Evolutionary conservation across 2,113 vertebrate genomes (phyloP).

Genomic region (Vireo altiloquus): DNA sequence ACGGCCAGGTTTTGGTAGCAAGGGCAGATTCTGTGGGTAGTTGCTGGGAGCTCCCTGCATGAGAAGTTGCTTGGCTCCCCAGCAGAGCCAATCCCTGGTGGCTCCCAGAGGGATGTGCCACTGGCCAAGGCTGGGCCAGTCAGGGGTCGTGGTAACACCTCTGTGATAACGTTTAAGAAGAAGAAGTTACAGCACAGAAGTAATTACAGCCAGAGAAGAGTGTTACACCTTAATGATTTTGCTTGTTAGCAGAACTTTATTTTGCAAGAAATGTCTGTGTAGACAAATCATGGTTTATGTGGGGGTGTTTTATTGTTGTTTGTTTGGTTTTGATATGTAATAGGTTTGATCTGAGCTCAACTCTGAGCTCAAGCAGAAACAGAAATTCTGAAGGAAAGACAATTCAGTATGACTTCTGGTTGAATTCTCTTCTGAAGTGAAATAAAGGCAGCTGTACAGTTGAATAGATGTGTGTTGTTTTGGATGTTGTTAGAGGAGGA

Average conservation of each 20-base stretch:
- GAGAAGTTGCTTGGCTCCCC: too few species aligned
- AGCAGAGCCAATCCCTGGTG: not conserved
- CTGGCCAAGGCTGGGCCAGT: fast-evolving
- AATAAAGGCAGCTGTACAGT: not conserved
- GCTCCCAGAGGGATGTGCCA: not conserved
- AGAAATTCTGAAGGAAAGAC: not conserved
- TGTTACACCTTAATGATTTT: not conserved
- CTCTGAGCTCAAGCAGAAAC: not conserved
- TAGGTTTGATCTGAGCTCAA: not conserved
- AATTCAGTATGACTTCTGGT: not conserved
- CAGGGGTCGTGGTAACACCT: not conserved
- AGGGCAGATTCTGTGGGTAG: not conserved
- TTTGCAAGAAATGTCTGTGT: not conserved
- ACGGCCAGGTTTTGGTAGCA: not conserved
- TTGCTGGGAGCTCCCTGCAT: not conserved
- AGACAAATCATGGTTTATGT: not conserved
- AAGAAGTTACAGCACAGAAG: not conserved
- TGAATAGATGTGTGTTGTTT: not conserved
- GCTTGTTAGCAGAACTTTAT: not conserved
- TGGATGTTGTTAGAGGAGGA: not conserved
- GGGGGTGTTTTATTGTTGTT: not conserved
- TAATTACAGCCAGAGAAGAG: not conserved
- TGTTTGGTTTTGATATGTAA: not conserved
- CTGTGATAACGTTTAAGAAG: not conserved
- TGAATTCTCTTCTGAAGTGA: not conserved